Evolutionary conservation across 2,113 vertebrate genomes (phyloP), one percentile per base, ranked within the genome.

Genomic region (Nestor notabilis): DNA sequence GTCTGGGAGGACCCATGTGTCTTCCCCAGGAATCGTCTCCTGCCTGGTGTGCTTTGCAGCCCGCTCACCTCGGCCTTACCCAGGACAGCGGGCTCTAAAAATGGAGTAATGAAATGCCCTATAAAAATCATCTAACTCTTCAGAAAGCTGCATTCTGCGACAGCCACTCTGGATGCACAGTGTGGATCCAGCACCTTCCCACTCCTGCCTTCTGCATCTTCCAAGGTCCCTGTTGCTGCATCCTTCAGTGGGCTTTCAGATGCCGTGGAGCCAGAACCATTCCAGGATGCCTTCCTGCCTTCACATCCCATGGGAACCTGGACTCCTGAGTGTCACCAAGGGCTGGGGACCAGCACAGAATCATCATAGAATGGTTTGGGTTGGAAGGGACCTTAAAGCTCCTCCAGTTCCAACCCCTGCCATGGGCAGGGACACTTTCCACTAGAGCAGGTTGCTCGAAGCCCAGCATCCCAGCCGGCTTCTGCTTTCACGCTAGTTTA

Each of bases 291-390:
- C 3, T 21, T 64, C 52, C 49, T 63, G 37, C 56, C 31, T 4
- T 43, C 2, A 0, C 8, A 4, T 5, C 33, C 69, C 0, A 0
- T 0, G 4, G 69, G 11, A 52, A 4, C 52, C 17, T 0, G 3
- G 28, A 7, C 7, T 65, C 1, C 2, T 8, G 31, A 4, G 47
- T 53, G n/a, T 5, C 80, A 13, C 47, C 3, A 0, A 1, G 75
- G 49, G 60, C 25, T 74, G 39, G 63, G 47, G 35, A 6, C 11
- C 3, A 0, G 28, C 2, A 10, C 13, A 5, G 41, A 15, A 17
- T 21, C 68, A 25, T 2, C 1, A 2, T 29, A 47, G 19, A 69
- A 76, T 11, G 53, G 11, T 24, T 13, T 24, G 66, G 24, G 1
- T 13, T 53, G 39, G 76, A 37, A 28, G 15, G 21, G 35, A 49